Evolutionary conservation across 35 echinoderm and acorn worm species (phyloP), one percentile per base, ranked within the genome.

Genomic region (Heliocidaris tuberculata): DNA sequence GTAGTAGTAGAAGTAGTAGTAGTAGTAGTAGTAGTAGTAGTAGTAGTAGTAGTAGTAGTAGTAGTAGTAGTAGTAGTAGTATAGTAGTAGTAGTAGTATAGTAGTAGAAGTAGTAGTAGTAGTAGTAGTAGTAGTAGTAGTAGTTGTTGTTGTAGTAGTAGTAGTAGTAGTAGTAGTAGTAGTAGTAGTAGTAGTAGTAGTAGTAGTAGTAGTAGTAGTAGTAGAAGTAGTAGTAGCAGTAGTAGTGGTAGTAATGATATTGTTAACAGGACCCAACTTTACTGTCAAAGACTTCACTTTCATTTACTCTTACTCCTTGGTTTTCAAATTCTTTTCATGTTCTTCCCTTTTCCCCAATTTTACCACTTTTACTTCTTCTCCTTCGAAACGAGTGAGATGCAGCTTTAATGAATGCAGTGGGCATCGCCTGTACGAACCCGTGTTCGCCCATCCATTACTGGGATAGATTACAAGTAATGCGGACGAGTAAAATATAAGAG

Each of bases 391-490:
- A 6, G 21, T 78, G 65, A 78, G 15, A 78, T 78, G 65, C 65
- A n/a, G 65, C 65, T 78, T 78, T 78, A 78, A 78, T 78, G 65
- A 78, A 78, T 78, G 65, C 65, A n/a, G 27, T 78, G 65, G 65
- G 65, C 65, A 78, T n/a, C 65, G 65, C 65, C 65, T n/a, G 65
- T 78, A 27, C 65, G 21, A n/a, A 78, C 65, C 65, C 65, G 65
- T n/a, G 65, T n/a, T 78, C 65, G 21, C 27, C 65, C 65, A 78
- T 78, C 65, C 65, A 78, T 78, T 78, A 78, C 65, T 6, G 65
- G 65, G 27, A 24, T 78, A 24, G 65, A 78, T 78, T 78, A 78
- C 65, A 78, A 78, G 65, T 78, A 78, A 78, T 78, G 65, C 27
- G 65, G 65, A 78, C 65, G 65, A n/a, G 65, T 78, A 27, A 78